A percentile compares a stretch with the other conserved stretches of the same genome.
phyloP scores from a whole-genome alignment of 2,113 vertebrate species.

The Vanacampus margaritifer region DNA sequence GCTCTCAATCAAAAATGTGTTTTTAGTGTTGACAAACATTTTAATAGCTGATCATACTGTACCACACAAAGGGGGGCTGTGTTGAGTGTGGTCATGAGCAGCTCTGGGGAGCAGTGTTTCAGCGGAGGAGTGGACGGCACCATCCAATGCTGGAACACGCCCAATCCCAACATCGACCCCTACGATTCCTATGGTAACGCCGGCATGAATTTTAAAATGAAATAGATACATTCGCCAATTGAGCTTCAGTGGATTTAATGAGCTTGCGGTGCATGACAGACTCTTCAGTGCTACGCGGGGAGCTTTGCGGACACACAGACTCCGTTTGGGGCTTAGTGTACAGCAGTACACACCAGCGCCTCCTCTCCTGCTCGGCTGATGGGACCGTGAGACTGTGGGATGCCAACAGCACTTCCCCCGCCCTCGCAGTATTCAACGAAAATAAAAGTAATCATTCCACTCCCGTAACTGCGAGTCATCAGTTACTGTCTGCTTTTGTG shows the following conservation, averaged over 20 bases:
- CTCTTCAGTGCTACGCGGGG: constrained; percentile 85
- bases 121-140: constrained; percentile 91
- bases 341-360: constrained; percentile 85
- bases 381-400: constrained; percentile 93
- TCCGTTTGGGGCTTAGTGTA: constrained; percentile 94
- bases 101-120: constrained; percentile 92
- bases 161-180: constrained; percentile 92
- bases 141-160: constrained; percentile 96
- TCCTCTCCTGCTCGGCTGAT: constrained; percentile 95
- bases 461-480: background rate
- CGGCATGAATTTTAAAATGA: rapidly evolving
- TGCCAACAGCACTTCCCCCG: constrained; percentile 80
- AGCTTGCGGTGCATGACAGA: constrained; percentile 67
- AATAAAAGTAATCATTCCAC: constrained; percentile 79
- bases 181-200: constrained; percentile 91
- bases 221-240: background rate
- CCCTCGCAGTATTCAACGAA: constrained; percentile 87
- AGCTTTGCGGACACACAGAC: constrained; percentile 87
- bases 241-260: background rate
- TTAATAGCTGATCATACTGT: background rate
- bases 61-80: constrained; percentile 82
- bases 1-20: background rate
- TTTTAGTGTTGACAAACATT: background rate
- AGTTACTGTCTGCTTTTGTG: background rate
- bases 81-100: constrained; percentile 96